A percentile compares a stretch with the other conserved stretches of the same genome.
Evolutionary conservation across 2,797 vertebrate species (phyloP).

Genomic region (Neosilurus mollespiculum): DNA sequence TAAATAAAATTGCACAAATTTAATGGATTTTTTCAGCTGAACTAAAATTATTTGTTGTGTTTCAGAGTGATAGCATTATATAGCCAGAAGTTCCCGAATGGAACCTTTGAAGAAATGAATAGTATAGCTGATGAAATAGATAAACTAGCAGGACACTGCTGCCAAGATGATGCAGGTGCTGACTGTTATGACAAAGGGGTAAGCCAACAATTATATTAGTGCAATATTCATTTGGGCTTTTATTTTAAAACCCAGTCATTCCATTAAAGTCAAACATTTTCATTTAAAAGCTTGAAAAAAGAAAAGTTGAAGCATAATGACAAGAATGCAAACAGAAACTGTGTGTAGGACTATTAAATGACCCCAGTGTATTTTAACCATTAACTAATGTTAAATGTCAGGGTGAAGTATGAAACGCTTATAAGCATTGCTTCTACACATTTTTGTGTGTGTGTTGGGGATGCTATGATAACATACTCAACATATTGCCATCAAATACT

Average conservation of each 20-base stretch:
- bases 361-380: too few relatives aligned
- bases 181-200: conserved; percentile 75
- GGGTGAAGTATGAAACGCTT: too few relatives aligned
- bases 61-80: conserved; percentile 70
- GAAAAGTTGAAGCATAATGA: neutral
- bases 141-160: conserved; percentile 72
- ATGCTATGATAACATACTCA: too few relatives aligned
- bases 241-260: neutral
- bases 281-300: neutral
- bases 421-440: too few relatives aligned
- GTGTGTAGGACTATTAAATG: too few relatives aligned
- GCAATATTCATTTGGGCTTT: neutral
- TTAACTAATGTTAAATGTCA: too few relatives aligned
- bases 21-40: neutral
- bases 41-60: neutral
- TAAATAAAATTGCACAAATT: neutral
- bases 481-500: too few relatives aligned
- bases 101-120: conserved; percentile 74
- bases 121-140: conserved; percentile 70
- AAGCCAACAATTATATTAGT: conserved; percentile 27
- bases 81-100: conserved; percentile 75
- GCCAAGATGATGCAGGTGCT: conserved; percentile 57
- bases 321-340: neutral
- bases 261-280: neutral
- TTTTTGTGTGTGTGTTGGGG: too few relatives aligned